Percentiles rank a stretch among this genome's conserved stretches.
Evolutionary conservation across 2,888 invertebrate genomes (phyloP).

Genomic region (Torymus tubicola): DNA sequence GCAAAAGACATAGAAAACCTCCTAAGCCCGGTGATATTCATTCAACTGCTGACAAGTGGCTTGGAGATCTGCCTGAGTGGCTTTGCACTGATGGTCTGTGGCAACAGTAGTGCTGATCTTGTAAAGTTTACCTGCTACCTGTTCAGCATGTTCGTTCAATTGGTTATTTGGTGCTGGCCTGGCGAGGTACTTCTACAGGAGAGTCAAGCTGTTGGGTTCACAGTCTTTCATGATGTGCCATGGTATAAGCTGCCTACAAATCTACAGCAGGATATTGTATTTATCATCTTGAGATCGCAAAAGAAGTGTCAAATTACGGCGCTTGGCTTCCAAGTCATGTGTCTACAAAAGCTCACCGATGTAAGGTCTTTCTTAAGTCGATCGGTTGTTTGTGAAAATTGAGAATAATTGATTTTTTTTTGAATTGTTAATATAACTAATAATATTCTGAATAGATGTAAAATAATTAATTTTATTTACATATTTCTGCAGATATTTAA

Average conservation of each 20-base stretch:
- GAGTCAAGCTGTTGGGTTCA: slow-evolving; percentile 54
- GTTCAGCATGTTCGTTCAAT: too few species aligned
- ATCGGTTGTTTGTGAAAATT: too few species aligned
- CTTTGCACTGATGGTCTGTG: slow-evolving; percentile 48
- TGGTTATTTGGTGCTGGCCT: slow-evolving; percentile 58
- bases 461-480: neutral
- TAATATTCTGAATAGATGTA: too few species aligned
- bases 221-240: slow-evolving; percentile 55
- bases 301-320: slow-evolving; percentile 57
- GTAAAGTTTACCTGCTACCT: too few species aligned
- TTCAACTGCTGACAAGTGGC: slow-evolving; percentile 60
- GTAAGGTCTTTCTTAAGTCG: slow-evolving; percentile 42
- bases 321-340: slow-evolving; percentile 57
- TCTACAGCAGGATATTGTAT: slow-evolving; percentile 46
- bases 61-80: slow-evolving; percentile 62
- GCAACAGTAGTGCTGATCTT: too few species aligned
- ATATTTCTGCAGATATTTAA: slow-evolving; percentile 59
- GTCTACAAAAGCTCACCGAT: slow-evolving; percentile 55
- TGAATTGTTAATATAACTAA: too few species aligned
- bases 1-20: slow-evolving; percentile 58
- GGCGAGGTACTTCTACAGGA: slow-evolving; percentile 60
- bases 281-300: slow-evolving; percentile 59
- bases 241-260: slow-evolving; percentile 58
- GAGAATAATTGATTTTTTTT: too few species aligned
- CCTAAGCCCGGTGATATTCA: slow-evolving; percentile 61